These are phyloP conservation scores for Noctua janthina DNA, from an alignment of 2,888 invertebrate species.

Conservation along the genomic window DNA sequence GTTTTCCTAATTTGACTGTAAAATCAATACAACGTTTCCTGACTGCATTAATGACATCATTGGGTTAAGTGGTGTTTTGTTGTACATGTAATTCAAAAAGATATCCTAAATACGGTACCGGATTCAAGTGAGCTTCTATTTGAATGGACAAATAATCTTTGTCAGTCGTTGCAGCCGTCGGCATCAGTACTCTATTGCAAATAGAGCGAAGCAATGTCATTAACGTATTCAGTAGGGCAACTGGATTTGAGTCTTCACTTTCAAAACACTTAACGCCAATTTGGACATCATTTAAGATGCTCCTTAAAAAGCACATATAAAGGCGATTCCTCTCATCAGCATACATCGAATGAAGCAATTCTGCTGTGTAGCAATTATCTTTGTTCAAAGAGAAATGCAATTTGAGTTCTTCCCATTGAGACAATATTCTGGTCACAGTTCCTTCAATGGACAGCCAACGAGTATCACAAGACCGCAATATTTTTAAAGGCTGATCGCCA, in stretches of 20 bases:
- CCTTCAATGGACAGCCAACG: no score
- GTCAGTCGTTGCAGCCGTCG: conserved; percentile 54
- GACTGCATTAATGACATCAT: conserved; percentile 2
- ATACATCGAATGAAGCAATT: no score
- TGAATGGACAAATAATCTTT: conserved; percentile 51
- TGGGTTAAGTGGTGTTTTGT: conserved; percentile 3
- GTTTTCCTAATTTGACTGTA: not conserved
- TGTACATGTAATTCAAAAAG: conserved; percentile 49
- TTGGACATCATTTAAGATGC: no score
- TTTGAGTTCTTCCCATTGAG: no score
- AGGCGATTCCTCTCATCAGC: no score
- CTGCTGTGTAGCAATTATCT: no score
- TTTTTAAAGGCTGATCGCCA: no score
- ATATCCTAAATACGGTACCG: conserved; percentile 54
- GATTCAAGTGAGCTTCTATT: conserved; percentile 47
- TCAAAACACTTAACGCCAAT: no score
- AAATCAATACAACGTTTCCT: conserved; percentile 2
- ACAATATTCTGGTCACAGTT: no score
- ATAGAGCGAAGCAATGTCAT: conserved; percentile 11
- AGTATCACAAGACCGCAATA: no score
- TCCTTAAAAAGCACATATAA: no score
- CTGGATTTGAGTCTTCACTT: not conserved
- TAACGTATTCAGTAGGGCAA: not conserved
- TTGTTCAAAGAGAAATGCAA: no score
- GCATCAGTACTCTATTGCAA: conserved; percentile 38